Percentiles rank a stretch among this genome's conserved stretches.
Conservation (phyloP, 2,888 invertebrate genomes). For the Macrophya annulata region DNA sequence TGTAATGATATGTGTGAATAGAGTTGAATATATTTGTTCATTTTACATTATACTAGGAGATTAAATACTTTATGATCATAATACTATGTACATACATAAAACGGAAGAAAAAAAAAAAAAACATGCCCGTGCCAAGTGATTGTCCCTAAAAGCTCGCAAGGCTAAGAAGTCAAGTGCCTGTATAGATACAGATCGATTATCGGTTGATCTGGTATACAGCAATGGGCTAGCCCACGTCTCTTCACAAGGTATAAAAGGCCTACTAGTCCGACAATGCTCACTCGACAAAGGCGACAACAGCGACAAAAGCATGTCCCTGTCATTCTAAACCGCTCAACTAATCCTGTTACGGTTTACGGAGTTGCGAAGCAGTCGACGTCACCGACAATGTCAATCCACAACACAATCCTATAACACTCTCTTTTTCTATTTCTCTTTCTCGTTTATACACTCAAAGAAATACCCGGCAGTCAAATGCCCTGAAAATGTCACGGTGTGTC, state of each 20-base stretch:
- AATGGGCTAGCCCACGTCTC: slow-evolving; percentile 31
- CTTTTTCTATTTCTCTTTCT: neutral
- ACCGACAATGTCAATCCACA: slow-evolving; percentile 67
- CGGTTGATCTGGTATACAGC: slow-evolving; percentile 48
- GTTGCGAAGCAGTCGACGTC: slow-evolving; percentile 66
- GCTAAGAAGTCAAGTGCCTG: slow-evolving; percentile 54
- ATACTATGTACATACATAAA: no score
- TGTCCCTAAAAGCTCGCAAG: slow-evolving; percentile 18
- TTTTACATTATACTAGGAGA: no score
- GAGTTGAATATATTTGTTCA: neutral
- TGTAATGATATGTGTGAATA: neutral
- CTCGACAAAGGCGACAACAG: slow-evolving; percentile 52
- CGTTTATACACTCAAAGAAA: neutral
- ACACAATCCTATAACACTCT: slow-evolving; percentile 21
- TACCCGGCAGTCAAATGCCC: slow-evolving; percentile 59
- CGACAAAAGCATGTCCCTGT: slow-evolving; percentile 54
- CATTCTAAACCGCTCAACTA: slow-evolving; percentile 68
- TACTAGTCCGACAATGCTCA: slow-evolving; percentile 40
- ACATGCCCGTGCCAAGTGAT: slow-evolving; percentile 19
- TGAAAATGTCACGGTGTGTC: slow-evolving; percentile 72
- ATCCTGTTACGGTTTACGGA: slow-evolving; percentile 70
- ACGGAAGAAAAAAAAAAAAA: neutral
- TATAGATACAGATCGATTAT: slow-evolving; percentile 55
- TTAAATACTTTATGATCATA: no score
- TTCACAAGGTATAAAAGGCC: slow-evolving; percentile 50